Percentiles rank a stretch among this genome's conserved stretches.
Conservation (phyloP, 1,140 invertebrate genomes). For the Conus betulinus region DNA sequence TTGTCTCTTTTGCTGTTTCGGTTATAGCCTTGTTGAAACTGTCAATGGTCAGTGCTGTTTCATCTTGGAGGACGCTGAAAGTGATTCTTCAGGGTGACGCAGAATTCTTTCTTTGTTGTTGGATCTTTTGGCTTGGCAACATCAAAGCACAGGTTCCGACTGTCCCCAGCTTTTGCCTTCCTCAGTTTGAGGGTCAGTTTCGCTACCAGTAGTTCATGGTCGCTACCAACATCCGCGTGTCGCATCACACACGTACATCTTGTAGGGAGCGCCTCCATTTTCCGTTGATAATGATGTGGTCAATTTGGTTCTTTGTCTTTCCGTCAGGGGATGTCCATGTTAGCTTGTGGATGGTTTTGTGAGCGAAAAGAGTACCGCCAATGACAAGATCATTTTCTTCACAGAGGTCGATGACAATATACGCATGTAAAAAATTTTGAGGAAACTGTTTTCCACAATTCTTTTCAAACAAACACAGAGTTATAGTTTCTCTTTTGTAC, state of each 20-base stretch:
- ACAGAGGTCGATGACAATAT: no score
- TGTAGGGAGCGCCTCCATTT: no score
- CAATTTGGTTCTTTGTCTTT: no score
- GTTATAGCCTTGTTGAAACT: neutral
- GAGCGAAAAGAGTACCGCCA: no score
- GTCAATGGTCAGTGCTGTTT: neutral
- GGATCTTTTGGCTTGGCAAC: neutral
- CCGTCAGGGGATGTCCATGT: no score
- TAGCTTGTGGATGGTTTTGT: no score
- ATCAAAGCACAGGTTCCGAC: neutral
- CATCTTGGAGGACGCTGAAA: conserved; percentile 17
- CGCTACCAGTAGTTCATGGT: neutral
- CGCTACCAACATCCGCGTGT: neutral
- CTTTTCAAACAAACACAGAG: no score
- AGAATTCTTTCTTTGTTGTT: neutral
- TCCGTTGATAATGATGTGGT: no score
- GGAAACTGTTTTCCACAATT: no score
- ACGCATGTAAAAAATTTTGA: no score
- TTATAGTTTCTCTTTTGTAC: no score
- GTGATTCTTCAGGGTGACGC: neutral
- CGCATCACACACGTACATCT: neutral
- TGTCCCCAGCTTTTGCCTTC: neutral
- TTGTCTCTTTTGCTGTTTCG: conserved; percentile 24
- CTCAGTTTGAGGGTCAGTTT: neutral
- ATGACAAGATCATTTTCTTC: no score